Evolutionary conservation across 2,797 vertebrate species (phyloP), one percentile per base, ranked within the genome.

Genomic region (Gymnocypris eckloni): DNA sequence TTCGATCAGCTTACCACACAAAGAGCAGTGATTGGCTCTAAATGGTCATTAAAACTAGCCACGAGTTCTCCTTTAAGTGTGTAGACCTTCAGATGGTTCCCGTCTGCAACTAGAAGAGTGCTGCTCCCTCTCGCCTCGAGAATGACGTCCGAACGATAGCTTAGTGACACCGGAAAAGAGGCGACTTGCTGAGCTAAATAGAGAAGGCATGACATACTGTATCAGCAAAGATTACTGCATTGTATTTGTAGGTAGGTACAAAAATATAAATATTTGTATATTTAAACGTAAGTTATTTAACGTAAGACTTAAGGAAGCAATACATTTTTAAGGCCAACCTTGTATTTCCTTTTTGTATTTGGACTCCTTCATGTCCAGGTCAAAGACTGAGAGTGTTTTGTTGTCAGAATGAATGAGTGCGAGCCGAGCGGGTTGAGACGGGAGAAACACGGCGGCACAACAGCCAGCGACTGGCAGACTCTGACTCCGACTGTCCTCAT

Each of bases 11-110:
- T 91, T 92, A 97, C 97, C 97, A 97, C 95, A 91, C 94, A 95
- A 83, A 95, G 45, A n/a, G 96, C 94, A 0, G 93, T 87, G 82
- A 95, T 95, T 22, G 94, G 92, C 89, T 90, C 86, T 0, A 84
- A 92, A 82, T 98, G 97, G 85, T 97, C 96, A 88, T 93, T 92
- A 91, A 97, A 97, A 90, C 70, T 84, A 4, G 95, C 92, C 43
- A 97, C 87, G 59, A 94, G 87, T 48, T 81, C 89, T 86, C 96
- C 96, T 82, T 94, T 95, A 77, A 96, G 88, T 64, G 95, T 95
- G 88, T 91, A 93, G 3, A 94, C 91, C 88, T 91, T 93, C 50
- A 96, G 92, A 56, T 91, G 79, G 37, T 61, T 84, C n/a, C 86
- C 89, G 1, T 91, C 90, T 6, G 92, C 89, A 81, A 95, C 59